Evolutionary conservation across 2,113 vertebrate genomes (phyloP).

Genomic region (Triplophysa dalaica): DNA sequence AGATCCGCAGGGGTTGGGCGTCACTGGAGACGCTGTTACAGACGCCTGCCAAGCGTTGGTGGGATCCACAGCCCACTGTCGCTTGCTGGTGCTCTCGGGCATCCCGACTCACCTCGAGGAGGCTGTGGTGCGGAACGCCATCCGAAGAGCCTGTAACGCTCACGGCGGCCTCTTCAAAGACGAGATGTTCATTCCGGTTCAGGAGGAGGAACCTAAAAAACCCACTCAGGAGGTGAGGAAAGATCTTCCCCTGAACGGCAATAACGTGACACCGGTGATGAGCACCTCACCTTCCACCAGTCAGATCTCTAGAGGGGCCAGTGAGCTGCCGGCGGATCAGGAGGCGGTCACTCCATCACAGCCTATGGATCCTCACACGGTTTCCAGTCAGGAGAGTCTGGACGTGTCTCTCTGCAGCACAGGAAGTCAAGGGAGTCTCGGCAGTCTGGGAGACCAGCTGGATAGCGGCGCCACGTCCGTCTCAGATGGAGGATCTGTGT

Average conservation of each 20-base stretch:
- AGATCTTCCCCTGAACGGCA: conserved; percentile 75
- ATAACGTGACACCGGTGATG: conserved; percentile 87
- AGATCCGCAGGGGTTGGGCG: conserved; percentile 89
- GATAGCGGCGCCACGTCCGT: conserved; percentile 83
- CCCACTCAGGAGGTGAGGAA: conserved; percentile 74
- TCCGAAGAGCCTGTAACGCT: conserved; percentile 91
- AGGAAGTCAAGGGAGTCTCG: conserved; percentile 89
- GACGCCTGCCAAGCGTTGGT: conserved; percentile 95
- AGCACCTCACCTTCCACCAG: conserved; percentile 90
- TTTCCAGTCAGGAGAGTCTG: conserved; percentile 95
- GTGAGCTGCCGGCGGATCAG: conserved; percentile 86
- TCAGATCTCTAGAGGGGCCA: conserved; percentile 87
- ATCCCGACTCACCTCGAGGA: conserved; percentile 96
- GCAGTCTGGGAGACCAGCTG: conserved; percentile 87
- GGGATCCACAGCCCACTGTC: conserved; percentile 88
- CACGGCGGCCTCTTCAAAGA: conserved; percentile 95
- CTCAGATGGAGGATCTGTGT: conserved; percentile 86
- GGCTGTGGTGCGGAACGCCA: conserved; percentile 83
- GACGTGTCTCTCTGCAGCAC: conserved; percentile 94
- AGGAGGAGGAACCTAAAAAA: conserved; percentile 88
- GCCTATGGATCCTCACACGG: conserved; percentile 79
- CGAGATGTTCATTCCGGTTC: conserved; percentile 92
- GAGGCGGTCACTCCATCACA: conserved; percentile 72
- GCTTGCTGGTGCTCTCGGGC: conserved; percentile 92
- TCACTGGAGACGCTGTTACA: conserved; percentile 89